Conservation (phyloP, 2,113 vertebrate species). For the Hyperopisus bebe region DNA sequence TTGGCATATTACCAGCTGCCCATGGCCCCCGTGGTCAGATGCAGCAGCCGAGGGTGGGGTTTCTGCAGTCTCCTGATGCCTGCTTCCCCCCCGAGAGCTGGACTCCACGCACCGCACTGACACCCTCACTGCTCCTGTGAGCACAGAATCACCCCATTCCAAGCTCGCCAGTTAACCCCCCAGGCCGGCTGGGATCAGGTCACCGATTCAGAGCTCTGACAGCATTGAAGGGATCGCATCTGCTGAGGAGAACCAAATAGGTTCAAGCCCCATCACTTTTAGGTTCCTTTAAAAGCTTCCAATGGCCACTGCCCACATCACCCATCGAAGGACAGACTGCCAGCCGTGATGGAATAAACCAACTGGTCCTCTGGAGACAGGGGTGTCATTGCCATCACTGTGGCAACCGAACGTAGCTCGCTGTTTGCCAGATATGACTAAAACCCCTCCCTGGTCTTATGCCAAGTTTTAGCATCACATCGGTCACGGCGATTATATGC, state of each 20-base stretch:
- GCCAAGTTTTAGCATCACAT: slow-evolving; percentile 65
- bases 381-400: slow-evolving; percentile 31
- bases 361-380: not conserved
- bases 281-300: not conserved
- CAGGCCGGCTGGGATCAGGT: not conserved
- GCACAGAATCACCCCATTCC: not conserved
- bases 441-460: slow-evolving; percentile 60
- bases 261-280: not conserved
- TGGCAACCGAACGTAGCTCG: slow-evolving; percentile 53
- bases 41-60: not conserved
- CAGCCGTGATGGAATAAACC: not conserved
- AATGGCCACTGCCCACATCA: not conserved
- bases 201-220: not conserved
- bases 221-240: not conserved
- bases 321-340: not conserved
- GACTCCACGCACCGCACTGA: not conserved
- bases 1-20: slow-evolving; percentile 47
- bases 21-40: not conserved
- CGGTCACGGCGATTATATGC: slow-evolving; percentile 68
- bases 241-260: not conserved
- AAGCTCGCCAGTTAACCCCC: not conserved
- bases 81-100: too few relatives aligned
- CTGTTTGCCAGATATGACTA: slow-evolving; percentile 63
- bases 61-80: not conserved
- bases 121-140: not conserved